These are phyloP conservation scores for Sarcophaga caerulescens DNA, from an alignment of 2,888 invertebrate genomes.

Conservation along the genomic window DNA sequence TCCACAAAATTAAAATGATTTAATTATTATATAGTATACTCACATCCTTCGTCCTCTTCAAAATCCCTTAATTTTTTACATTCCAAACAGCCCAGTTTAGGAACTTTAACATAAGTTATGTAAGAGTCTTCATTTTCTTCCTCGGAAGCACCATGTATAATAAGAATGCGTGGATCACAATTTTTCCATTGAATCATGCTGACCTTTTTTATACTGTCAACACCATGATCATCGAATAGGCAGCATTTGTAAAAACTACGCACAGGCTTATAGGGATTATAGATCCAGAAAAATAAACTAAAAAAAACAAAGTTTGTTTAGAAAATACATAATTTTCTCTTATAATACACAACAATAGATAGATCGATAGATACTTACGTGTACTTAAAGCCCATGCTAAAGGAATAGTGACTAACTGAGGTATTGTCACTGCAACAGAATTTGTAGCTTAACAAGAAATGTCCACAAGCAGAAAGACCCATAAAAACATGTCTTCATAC, in stretches of 20 bases:
- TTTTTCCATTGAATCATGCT: constrained; percentile 85
- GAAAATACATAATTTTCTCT: too few relatives aligned
- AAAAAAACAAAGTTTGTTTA: constrained; percentile 1
- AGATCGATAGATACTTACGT: constrained; percentile 82
- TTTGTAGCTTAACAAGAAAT: constrained; percentile 94
- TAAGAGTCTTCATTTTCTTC: constrained; percentile 81
- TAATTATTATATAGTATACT: constrained; percentile 50
- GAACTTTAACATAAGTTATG: constrained; percentile 82
- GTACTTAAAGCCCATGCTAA: constrained; percentile 84
- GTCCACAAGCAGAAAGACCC: constrained; percentile 97
- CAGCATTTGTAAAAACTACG: constrained; percentile 82
- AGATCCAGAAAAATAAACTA: constrained; percentile 81
- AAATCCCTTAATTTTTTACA: constrained; percentile 83
- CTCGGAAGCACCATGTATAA: constrained; percentile 83
- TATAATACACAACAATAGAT: too few relatives aligned
- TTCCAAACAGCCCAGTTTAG: constrained; percentile 85
- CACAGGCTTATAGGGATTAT: constrained; percentile 79
- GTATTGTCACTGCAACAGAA: constrained; percentile 83
- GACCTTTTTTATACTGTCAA: constrained; percentile 84
- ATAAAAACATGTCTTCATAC: constrained; percentile 91
- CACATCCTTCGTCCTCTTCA: constrained; percentile 81
- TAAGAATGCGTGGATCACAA: constrained; percentile 83
- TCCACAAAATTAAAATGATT: not conserved
- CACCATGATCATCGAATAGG: constrained; percentile 84
- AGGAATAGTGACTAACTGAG: constrained; percentile 83